phyloP scores from a whole-genome alignment of 2,888 invertebrate genomes.

The Troilus luridus region DNA sequence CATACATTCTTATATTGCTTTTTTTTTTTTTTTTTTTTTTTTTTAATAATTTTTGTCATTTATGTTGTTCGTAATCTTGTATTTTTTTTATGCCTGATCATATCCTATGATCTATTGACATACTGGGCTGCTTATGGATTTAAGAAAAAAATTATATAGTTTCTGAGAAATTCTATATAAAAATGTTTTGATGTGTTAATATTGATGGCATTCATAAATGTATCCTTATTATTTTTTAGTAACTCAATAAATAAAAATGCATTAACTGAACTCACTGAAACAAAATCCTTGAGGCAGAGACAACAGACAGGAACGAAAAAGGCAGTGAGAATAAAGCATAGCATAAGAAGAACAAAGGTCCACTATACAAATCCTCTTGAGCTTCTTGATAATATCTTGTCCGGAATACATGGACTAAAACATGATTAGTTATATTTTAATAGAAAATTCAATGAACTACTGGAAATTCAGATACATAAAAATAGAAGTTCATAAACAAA shows the following conservation, averaged over 20 bases:
- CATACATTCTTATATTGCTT: too few species aligned
- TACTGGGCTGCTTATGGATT: too few species aligned
- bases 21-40: too few species aligned
- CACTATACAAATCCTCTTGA: conserved; percentile 90
- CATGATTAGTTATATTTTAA: not conserved
- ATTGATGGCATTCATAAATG: too few species aligned
- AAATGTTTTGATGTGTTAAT: too few species aligned
- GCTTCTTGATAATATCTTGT: conserved; percentile 94
- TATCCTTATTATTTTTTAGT: not conserved
- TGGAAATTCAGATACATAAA: not conserved
- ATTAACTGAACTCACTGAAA: conserved; percentile 66
- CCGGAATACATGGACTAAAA: conserved; percentile 84
- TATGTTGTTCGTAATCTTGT: too few species aligned
- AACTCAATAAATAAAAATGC: not conserved
- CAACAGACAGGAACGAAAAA: conserved; percentile 82
- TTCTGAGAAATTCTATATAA: too few species aligned
- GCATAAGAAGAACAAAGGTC: conserved; percentile 85
- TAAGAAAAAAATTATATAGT: too few species aligned
- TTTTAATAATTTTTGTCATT: too few species aligned
- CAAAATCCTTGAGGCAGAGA: conserved; percentile 74
- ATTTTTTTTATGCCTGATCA: too few species aligned
- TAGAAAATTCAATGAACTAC: not conserved
- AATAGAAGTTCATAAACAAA: not conserved
- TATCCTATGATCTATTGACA: too few species aligned
- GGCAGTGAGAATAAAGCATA: conserved; percentile 87